Evolutionary conservation across 2,888 invertebrate genomes (phyloP).

Genomic region (Macaria liturata): DNA sequence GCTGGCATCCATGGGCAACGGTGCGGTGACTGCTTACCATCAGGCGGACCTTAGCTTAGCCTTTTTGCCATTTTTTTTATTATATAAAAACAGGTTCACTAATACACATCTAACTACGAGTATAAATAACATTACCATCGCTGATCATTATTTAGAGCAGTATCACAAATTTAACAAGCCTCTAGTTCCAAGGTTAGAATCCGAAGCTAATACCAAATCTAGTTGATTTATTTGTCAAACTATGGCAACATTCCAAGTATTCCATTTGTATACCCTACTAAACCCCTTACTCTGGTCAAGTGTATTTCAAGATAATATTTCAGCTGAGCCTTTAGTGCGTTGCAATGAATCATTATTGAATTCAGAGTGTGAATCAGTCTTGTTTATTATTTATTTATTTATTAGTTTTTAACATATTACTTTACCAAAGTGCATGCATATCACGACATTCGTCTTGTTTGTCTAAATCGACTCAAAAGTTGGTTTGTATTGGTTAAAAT

Average conservation of each 20-base stretch:
- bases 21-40: too few relatives aligned
- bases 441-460: too few relatives aligned
- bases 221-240: constrained; percentile 48
- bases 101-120: neutral
- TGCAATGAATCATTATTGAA: too few relatives aligned
- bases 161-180: constrained; percentile 28
- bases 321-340: too few relatives aligned
- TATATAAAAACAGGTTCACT: neutral
- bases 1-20: too few relatives aligned
- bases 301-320: constrained; percentile 15
- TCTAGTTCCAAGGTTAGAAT: constrained; percentile 35
- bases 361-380: too few relatives aligned
- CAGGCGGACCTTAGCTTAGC: too few relatives aligned
- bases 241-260: constrained; percentile 56
- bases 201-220: constrained; percentile 38
- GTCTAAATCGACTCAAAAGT: too few relatives aligned
- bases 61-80: neutral
- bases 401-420: too few relatives aligned
- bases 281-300: constrained; percentile 22
- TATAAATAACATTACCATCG: neutral
- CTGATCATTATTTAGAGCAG: constrained; percentile 3
- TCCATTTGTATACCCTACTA: constrained; percentile 39
- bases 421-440: too few relatives aligned
- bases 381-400: too few relatives aligned
- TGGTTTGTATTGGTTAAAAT: too few relatives aligned